These are phyloP conservation scores for Macrosiphum euphorbiae DNA, from an alignment of 2,888 invertebrate genomes.

Conservation along the genomic window DNA sequence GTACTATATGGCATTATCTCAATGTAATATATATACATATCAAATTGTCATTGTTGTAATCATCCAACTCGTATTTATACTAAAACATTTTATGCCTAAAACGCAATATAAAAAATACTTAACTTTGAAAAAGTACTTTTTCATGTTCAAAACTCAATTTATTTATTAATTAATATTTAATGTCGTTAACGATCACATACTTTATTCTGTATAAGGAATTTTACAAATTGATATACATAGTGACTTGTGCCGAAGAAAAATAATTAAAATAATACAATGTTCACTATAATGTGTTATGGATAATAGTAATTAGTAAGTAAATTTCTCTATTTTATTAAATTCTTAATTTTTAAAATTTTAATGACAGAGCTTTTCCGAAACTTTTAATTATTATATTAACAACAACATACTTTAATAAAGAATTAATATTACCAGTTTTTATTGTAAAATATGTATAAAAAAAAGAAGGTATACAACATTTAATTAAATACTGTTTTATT, in stretches of 20 bases:
- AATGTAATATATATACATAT: not conserved
- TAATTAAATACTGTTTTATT: not conserved
- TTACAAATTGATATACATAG: slow-evolving; percentile 6
- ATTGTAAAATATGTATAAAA: not conserved
- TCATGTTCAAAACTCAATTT: not conserved
- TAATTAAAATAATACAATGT: slow-evolving; percentile 41
- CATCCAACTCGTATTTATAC: not conserved
- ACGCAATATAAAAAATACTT: not conserved
- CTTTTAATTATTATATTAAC: not conserved
- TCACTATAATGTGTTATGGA: slow-evolving; percentile 3
- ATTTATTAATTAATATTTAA: not conserved
- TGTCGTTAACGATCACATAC: not conserved
- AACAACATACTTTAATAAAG: not conserved
- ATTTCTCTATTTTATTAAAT: not conserved
- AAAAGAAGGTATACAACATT: not conserved
- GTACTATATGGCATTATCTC: not conserved
- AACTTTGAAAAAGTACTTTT: not conserved
- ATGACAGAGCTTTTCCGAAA: not conserved
- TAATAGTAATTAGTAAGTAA: not conserved
- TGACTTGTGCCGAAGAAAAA: slow-evolving; percentile 31
- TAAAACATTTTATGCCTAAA: not conserved
- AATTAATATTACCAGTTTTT: not conserved
- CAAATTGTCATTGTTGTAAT: not conserved
- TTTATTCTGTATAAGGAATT: not conserved
- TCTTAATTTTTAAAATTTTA: not conserved